Base-by-base conservation (phyloP, 2,888 invertebrate species). In the Spicauda simplicius region DNA sequence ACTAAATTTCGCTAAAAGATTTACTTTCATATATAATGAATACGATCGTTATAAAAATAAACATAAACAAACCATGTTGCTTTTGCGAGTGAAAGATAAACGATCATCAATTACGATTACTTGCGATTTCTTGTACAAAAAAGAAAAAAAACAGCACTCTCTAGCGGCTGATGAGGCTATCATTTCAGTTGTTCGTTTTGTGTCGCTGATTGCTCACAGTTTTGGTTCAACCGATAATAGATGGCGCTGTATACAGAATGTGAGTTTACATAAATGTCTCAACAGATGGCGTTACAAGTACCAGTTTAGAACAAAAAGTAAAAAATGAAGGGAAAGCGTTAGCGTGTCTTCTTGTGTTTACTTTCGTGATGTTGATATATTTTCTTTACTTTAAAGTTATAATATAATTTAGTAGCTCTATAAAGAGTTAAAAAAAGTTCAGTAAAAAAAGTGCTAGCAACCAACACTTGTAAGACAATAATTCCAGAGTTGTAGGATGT, bases 111-210 rank as follows among this genome's bases (percentile, higher is more conserved):
- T 56, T 41, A n/a, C 25, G 48, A 59, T 55, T 37, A 57, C 64
- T 67, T 67, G 20, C 56, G 57, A 48, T 59, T 45, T 65, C 41
- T 48, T 25, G 53, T 58, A 63, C 81, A 83, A 82, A 80, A 78
- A 77, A 79, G 80, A 84, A 83, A 78, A n/a, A 82, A 79, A 80
- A 79, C 77, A 88, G 82, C 89, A 76, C 90, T 81, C 86, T 90
- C 91, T 91, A 84, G 80, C 82, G 91, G 81, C 66, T 20, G 64
- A 50, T 64, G 19, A 58, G 41, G 71, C 74, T 76, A 79, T 72
- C 78, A 76, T 72, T 73, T 73, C 59, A 58, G 70, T 75, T 77
- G 78, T 81, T 84, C 78, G 78, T 79, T 76, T 79, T 76, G 69
- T 67, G 70, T 25, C 18, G 0, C 12, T 2, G 61, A 60, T 25